Percentiles rank a stretch among this genome's conserved stretches.
Evolutionary conservation across 2,797 vertebrate species (phyloP).

Genomic region (Enteromius anoplus): DNA sequence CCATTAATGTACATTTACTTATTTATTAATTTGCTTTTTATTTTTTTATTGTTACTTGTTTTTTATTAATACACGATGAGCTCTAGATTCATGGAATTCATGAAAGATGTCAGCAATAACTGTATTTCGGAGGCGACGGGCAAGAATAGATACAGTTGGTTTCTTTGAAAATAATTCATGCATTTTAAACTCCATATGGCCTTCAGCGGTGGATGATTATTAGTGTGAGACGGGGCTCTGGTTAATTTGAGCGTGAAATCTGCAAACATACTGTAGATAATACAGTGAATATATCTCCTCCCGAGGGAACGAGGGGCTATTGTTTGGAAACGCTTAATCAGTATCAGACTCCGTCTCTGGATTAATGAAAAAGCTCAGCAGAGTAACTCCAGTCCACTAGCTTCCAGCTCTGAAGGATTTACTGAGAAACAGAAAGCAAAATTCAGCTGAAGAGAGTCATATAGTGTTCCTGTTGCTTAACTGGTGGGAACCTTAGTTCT

Average conservation of each 20-base stretch:
- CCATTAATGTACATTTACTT: no score
- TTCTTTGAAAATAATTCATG: slow-evolving; percentile 28
- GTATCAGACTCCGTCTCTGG: slow-evolving; percentile 21
- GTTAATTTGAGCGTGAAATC: slow-evolving; percentile 50
- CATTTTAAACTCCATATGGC: background rate
- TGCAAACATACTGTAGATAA: slow-evolving; percentile 49
- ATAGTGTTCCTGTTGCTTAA: background rate
- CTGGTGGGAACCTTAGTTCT: background rate
- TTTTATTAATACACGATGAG: background rate
- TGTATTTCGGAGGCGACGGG: background rate
- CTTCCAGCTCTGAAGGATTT: background rate
- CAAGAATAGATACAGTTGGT: slow-evolving; percentile 1
- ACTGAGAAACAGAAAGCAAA: background rate
- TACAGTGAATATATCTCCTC: slow-evolving; percentile 31
- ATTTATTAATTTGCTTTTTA: no score
- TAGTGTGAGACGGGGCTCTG: slow-evolving; percentile 19
- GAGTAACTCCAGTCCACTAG: background rate
- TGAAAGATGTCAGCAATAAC: background rate
- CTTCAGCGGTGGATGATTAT: slow-evolving; percentile 13
- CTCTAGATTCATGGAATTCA: background rate
- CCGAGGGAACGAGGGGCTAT: slow-evolving; percentile 23
- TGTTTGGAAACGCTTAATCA: slow-evolving; percentile 43
- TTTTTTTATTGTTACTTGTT: no score
- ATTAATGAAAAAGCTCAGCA: slow-evolving; percentile 10
- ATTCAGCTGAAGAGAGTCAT: slow-evolving; percentile 2